Conservation (phyloP, 2,113 vertebrate genomes). For the Tetrax tetrax region DNA sequence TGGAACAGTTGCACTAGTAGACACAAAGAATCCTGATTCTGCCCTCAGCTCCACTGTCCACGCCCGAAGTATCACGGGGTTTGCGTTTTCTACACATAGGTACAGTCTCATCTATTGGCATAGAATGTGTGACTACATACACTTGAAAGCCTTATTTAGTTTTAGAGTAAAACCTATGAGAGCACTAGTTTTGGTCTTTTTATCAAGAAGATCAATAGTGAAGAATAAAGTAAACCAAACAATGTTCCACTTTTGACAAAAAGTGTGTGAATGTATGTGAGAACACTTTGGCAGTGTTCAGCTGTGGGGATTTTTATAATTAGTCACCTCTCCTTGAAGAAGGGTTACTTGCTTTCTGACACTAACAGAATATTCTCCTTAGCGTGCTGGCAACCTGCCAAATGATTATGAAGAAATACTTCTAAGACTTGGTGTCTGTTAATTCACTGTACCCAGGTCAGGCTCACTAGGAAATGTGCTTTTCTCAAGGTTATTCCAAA, state of each 20-base stretch:
- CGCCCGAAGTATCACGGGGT: slow-evolving; percentile 78
- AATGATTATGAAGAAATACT: too few relatives aligned
- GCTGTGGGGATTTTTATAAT: neutral
- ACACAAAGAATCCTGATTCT: slow-evolving; percentile 79
- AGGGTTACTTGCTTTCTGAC: neutral
- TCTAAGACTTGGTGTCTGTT: neutral
- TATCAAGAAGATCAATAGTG: neutral
- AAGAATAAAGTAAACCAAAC: neutral
- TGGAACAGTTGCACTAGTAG: slow-evolving; percentile 85
- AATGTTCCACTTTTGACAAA: fast-evolving
- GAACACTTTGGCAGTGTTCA: neutral
- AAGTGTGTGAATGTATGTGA: fast-evolving
- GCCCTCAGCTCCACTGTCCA: slow-evolving; percentile 76
- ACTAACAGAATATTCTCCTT: neutral
- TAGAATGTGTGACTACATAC: neutral
- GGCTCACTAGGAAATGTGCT: neutral
- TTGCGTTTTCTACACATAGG: slow-evolving; percentile 91
- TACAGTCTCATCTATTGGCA: slow-evolving; percentile 15
- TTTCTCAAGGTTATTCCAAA: neutral
- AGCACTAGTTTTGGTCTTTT: neutral
- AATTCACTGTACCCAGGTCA: neutral
- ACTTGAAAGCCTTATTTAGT: neutral
- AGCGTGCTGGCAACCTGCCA: neutral
- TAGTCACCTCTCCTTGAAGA: neutral
- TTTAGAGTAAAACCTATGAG: fast-evolving